Conservation (phyloP, 2,113 vertebrate species). For the Dinomys branickii region DNA sequence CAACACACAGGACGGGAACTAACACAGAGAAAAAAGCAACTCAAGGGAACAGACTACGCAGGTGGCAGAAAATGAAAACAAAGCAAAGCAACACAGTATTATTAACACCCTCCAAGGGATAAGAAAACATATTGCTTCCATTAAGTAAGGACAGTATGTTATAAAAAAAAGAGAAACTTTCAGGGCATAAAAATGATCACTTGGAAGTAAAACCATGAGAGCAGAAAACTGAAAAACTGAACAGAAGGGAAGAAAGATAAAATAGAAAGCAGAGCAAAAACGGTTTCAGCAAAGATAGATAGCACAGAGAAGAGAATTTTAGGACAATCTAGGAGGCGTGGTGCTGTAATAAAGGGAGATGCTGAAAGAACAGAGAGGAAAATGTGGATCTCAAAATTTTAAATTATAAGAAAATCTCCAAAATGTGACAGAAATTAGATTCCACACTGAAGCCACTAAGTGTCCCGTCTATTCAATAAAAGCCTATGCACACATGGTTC, state of each 20-base stretch:
- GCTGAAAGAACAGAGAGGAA: background rate
- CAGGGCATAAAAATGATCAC: conserved; percentile 26
- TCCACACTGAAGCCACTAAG: background rate
- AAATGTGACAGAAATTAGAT: background rate
- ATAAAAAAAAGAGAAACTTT: conserved; percentile 34
- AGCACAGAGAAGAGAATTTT: background rate
- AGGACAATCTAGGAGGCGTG: background rate
- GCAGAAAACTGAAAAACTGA: background rate
- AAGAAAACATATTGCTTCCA: conserved; percentile 39
- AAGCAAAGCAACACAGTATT: background rate
- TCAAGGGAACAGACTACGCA: background rate
- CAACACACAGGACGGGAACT: background rate
- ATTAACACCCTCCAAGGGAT: conserved; percentile 22
- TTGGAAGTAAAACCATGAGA: background rate
- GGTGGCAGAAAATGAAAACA: conserved; percentile 18
- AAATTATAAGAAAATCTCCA: background rate
- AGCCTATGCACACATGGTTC: background rate
- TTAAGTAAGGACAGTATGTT: conserved; percentile 39
- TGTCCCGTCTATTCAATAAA: background rate
- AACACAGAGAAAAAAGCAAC: background rate
- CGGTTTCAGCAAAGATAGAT: background rate
- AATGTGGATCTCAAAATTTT: background rate
- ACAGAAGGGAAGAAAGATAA: conserved; percentile 18
- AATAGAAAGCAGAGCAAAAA: background rate
- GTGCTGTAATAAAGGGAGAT: background rate